Evolutionary conservation across 1,140 invertebrate genomes (phyloP).

Genomic region (Nylanderia fulva): DNA sequence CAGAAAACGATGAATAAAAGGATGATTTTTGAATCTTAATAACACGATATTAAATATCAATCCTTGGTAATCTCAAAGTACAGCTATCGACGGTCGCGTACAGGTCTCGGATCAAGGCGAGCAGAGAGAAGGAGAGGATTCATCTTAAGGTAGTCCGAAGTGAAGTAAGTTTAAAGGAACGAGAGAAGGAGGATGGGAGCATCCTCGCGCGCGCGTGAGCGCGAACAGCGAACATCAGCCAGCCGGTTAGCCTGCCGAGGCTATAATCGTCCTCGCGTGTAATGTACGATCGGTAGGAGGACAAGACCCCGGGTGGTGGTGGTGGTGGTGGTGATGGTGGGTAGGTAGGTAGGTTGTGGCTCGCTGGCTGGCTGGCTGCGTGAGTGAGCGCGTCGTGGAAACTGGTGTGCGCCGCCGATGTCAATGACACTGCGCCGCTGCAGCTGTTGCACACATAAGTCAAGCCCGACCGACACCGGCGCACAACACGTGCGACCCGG

Average conservation of each 20-base stretch:
- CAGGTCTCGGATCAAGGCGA: slow-evolving; percentile 14
- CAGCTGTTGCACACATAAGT: slow-evolving; percentile 82
- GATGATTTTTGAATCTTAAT: not conserved
- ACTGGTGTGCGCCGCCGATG: slow-evolving; percentile 80
- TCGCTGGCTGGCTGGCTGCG: slow-evolving; percentile 66
- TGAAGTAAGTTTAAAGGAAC: slow-evolving; percentile 28
- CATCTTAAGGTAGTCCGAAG: slow-evolving; percentile 24
- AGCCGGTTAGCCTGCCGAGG: slow-evolving; percentile 74
- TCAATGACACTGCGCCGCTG: slow-evolving; percentile 83
- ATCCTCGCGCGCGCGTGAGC: slow-evolving; percentile 68
- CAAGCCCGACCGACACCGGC: slow-evolving; percentile 71
- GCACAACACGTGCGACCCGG: slow-evolving; percentile 72
- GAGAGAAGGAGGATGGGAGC: slow-evolving; percentile 35
- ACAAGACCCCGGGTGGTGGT: slow-evolving; percentile 67
- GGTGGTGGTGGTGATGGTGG: slow-evolving; percentile 22
- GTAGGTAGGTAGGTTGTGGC: slow-evolving; percentile 2
- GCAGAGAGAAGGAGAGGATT: not conserved
- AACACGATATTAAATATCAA: not conserved
- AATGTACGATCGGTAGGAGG: slow-evolving; percentile 80
- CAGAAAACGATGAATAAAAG: not conserved
- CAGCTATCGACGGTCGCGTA: not conserved
- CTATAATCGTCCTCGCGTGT: slow-evolving; percentile 82
- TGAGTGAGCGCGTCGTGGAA: slow-evolving; percentile 74
- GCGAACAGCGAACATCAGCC: slow-evolving; percentile 72
- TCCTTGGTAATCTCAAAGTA: not conserved